Evolutionary conservation across 1,140 invertebrate genomes (phyloP), one percentile per base, ranked within the genome.

Genomic region (Cardiocondyla obscurior): DNA sequence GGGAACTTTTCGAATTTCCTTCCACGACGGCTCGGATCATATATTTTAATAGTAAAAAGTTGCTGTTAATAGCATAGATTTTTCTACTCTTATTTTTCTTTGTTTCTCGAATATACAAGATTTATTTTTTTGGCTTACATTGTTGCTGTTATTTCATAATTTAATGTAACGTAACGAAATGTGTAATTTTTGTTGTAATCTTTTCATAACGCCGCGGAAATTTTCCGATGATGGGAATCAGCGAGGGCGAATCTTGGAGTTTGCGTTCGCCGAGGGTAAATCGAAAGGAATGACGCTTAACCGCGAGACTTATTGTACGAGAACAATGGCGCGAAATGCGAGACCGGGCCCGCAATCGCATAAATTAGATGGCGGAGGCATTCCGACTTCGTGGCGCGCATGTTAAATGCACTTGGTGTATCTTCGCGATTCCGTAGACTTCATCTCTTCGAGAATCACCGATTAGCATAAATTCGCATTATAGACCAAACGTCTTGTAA

Each of bases 351-450:
- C 84, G 81, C 81, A 89, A 88, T 89, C 88, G 86, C 89, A 91
- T 92, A 91, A 90, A 92, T 91, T 91, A 92, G 84, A 87, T 67
- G 85, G 79, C 42, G 67, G 67, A 84, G 83, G 76, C 79, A 76
- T 74, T 85, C 62, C 51, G 76, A 42, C 84, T 85, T 89, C 81
- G 81, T 81, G 58, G 85, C 82, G 64, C 81, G 91, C 87, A 91
- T 90, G 90, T 92, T 92, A 91, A 91, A 89, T 83, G 88, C 81
- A 83, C 58, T 70, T 88, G 81, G 36, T 55, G 62, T 79, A 67
- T 88, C 85, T 65, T 42, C 44, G 33, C 39, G 33, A 87, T 89
- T 90, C 70, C 81, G 62, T 74, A 81, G 77, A 90, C 85, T 90
- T 81, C 85, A 57, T 79, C 49, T 76, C 79, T 65, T 84, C 57